phyloP scores from a whole-genome alignment of 2,888 invertebrate species.

The Cynaeus angustus region DNA sequence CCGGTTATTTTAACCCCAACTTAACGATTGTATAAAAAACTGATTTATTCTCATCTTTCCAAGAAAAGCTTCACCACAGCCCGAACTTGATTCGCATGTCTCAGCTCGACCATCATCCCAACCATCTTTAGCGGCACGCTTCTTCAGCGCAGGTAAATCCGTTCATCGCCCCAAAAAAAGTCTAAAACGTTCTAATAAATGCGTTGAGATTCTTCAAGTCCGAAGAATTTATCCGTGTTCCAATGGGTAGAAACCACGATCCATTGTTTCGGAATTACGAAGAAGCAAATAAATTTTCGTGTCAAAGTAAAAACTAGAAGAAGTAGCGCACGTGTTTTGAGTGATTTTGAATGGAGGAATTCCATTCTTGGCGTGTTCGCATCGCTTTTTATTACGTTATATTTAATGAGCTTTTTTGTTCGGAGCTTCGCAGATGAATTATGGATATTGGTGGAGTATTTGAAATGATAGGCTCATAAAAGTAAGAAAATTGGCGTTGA shows the following conservation, averaged over 20 bases:
- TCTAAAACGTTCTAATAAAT: background rate
- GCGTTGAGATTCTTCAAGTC: constrained; percentile 1
- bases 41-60: constrained; percentile 49
- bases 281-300: constrained; percentile 31
- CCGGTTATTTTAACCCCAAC: background rate
- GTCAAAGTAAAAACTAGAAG: constrained; percentile 27
- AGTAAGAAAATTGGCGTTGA: background rate
- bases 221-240: constrained; percentile 18
- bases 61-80: constrained; percentile 44
- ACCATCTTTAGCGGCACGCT: constrained; percentile 49
- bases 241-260: constrained; percentile 13
- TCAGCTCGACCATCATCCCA: constrained; percentile 30
- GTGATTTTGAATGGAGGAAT: constrained; percentile 18
- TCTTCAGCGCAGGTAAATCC: constrained; percentile 29
- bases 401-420: constrained; percentile 15
- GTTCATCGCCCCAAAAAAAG: constrained; percentile 5
- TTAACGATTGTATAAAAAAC: constrained; percentile 35
- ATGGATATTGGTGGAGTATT: constrained; percentile 17
- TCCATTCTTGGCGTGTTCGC: constrained; percentile 17
- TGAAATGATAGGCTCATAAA: constrained; percentile 16
- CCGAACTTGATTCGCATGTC: constrained; percentile 47
- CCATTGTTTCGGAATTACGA: constrained; percentile 37
- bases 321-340: constrained; percentile 36
- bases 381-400: constrained; percentile 21
- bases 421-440: constrained; percentile 22